These are phyloP conservation scores for Kradibia gibbosae DNA, from an alignment of 1,140 invertebrate genomes.

Conservation along the genomic window DNA sequence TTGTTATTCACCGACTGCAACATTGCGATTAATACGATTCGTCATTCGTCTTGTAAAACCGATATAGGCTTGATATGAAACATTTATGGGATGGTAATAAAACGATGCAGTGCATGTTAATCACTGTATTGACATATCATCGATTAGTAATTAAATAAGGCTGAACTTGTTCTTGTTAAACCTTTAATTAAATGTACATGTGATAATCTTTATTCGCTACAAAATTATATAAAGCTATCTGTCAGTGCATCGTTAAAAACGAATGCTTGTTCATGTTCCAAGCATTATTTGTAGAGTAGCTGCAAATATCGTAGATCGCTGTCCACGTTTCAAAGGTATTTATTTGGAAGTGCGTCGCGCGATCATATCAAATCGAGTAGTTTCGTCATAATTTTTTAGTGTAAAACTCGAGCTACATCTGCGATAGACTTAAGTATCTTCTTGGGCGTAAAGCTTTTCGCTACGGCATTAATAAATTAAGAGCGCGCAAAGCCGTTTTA, in stretches of 20 bases:
- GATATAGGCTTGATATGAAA: not conserved
- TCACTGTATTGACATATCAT: conserved; percentile 31
- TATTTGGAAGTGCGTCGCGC: not conserved
- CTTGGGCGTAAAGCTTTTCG: not conserved
- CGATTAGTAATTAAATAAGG: conserved; percentile 22
- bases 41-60: conserved; percentile 4
- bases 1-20: not conserved
- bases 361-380: not conserved
- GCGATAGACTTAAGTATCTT: not conserved
- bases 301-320: not conserved
- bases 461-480: not conserved
- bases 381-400: not conserved
- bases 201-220: conserved; percentile 5
- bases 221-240: not conserved
- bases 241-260: not conserved
- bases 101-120: conserved; percentile 16
- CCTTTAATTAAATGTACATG: not conserved
- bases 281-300: not conserved
- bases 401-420: not conserved
- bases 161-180: conserved; percentile 13
- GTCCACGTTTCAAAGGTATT: not conserved
- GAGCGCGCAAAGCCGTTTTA: not conserved
- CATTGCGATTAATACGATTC: conserved; percentile 23
- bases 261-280: too few relatives aligned
- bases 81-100: conserved; percentile 7